Evolutionary conservation across 2,888 invertebrate genomes (phyloP).

Genomic region (Epinotia demarniana): DNA sequence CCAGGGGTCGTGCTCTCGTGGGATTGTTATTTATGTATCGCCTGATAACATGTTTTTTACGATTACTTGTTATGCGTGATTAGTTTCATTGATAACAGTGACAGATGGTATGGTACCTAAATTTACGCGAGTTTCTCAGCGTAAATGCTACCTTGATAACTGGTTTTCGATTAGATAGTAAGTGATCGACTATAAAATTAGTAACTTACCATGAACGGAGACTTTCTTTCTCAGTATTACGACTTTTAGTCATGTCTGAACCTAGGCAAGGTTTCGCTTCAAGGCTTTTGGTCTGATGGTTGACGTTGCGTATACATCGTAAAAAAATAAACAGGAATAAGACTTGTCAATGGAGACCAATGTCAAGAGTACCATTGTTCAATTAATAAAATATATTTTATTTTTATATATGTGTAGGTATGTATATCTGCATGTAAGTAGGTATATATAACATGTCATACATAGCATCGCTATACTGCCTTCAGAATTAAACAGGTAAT

Average conservation of each 20-base stretch:
- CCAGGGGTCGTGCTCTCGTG: constrained; percentile 57
- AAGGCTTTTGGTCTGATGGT: background rate
- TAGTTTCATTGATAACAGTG: constrained; percentile 52
- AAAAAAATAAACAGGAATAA: background rate
- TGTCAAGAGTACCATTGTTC: no score
- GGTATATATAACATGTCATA: no score
- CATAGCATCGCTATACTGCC: no score
- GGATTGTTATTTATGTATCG: constrained; percentile 60
- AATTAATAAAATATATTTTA: no score
- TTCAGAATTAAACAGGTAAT: no score
- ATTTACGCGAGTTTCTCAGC: background rate
- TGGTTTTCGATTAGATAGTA: constrained; percentile 1
- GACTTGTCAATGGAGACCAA: no score
- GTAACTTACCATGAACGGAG: constrained; percentile 1
- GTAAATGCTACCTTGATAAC: background rate
- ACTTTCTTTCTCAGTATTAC: background rate
- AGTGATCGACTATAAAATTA: background rate
- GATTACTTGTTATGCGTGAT: constrained; percentile 53
- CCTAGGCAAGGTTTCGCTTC: background rate
- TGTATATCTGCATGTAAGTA: no score
- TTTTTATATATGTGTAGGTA: no score
- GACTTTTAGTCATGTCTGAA: background rate
- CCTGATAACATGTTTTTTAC: constrained; percentile 58
- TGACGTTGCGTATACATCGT: background rate
- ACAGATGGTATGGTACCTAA: constrained; percentile 12